These are phyloP conservation scores for Macaria notata DNA, from an alignment of 2,888 invertebrate species.

Conservation along the genomic window DNA sequence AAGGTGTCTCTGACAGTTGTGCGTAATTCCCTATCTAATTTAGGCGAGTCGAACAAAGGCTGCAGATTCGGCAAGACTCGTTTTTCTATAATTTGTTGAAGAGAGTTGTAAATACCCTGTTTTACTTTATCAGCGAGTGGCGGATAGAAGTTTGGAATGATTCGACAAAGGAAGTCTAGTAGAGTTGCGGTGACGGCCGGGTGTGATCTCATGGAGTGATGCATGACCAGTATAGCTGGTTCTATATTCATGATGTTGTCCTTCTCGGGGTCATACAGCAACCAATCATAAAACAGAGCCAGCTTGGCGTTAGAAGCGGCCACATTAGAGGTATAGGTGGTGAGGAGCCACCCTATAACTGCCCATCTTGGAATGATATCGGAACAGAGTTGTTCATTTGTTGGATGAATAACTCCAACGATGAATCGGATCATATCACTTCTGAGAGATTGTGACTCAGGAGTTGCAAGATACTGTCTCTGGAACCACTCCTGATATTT, in stretches of 20 bases:
- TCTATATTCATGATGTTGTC: slow-evolving; percentile 98
- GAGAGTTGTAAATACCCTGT: slow-evolving; percentile 90
- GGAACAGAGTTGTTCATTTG: slow-evolving; percentile 95
- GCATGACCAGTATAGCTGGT: slow-evolving; percentile 96
- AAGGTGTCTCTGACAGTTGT: slow-evolving; percentile 94
- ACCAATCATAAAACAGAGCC: slow-evolving; percentile 96
- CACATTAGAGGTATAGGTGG: slow-evolving; percentile 94
- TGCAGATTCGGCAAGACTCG: slow-evolving; percentile 93
- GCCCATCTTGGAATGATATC: slow-evolving; percentile 98
- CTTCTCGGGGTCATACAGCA: slow-evolving; percentile 94
- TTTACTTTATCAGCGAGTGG: slow-evolving; percentile 89
- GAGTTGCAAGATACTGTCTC: slow-evolving; percentile 93
- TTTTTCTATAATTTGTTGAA: slow-evolving; percentile 94
- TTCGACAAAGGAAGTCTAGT: slow-evolving; percentile 95
- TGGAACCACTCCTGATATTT: slow-evolving; percentile 98
- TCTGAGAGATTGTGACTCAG: slow-evolving; percentile 94
- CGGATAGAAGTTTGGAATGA: slow-evolving; percentile 94
- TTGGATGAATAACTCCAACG: slow-evolving; percentile 96
- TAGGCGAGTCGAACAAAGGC: slow-evolving; percentile 93
- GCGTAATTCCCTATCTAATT: slow-evolving; percentile 91
- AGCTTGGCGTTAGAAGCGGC: slow-evolving; percentile 95
- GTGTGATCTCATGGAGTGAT: slow-evolving; percentile 95
- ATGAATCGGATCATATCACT: slow-evolving; percentile 97
- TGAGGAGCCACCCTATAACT: slow-evolving; percentile 95
- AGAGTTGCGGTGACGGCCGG: slow-evolving; percentile 95